phyloP scores from a whole-genome alignment of 2,113 vertebrate species.

The Dasypus novemcinctus region DNA sequence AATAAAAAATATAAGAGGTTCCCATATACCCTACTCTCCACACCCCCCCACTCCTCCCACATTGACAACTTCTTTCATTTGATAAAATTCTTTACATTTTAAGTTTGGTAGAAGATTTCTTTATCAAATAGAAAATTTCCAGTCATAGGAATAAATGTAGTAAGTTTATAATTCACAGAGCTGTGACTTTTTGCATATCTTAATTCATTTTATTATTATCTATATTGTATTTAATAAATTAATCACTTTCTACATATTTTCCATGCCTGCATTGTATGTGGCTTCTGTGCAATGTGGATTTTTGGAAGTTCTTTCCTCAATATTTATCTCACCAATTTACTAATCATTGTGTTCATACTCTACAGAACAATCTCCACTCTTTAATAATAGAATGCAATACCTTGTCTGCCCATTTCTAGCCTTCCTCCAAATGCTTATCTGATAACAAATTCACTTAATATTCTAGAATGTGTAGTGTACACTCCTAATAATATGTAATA shows the following conservation, averaged over 20 bases:
- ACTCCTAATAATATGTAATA: background rate
- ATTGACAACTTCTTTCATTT: too few relatives aligned
- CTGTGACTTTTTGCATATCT: background rate
- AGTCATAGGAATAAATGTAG: background rate
- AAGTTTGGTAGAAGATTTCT: background rate
- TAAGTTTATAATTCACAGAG: background rate
- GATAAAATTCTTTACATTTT: background rate
- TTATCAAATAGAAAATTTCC: background rate
- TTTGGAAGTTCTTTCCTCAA: conserved; percentile 21
- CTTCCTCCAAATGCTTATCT: background rate
- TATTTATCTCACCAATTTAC: background rate
- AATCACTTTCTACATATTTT: background rate
- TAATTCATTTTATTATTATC: background rate
- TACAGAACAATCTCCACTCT: background rate
- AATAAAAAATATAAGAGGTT: too few relatives aligned
- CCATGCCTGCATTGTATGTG: background rate
- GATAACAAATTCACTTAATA: background rate
- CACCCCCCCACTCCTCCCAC: too few relatives aligned
- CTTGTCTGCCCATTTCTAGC: background rate
- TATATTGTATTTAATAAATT: background rate
- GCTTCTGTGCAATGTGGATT: background rate
- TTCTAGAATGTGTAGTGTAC: background rate
- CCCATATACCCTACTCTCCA: too few relatives aligned
- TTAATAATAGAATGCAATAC: background rate
- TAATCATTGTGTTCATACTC: background rate